Evolutionary conservation across 2,888 invertebrate genomes (phyloP).

Genomic region (Meghimatium bilineatum): DNA sequence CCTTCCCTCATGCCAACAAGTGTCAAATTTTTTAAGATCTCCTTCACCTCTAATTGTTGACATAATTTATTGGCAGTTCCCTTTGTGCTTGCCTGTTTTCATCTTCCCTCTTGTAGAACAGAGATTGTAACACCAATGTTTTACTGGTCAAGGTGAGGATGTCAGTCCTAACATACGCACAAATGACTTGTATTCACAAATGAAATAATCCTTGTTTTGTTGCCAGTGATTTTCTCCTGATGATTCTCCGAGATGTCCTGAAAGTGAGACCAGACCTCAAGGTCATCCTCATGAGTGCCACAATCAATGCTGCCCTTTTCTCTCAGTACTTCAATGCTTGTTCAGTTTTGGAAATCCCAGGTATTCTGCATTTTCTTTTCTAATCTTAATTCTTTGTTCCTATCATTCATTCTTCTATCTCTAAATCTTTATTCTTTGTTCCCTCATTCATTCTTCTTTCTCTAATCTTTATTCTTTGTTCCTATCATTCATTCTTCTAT

Average conservation of each 20-base stretch:
- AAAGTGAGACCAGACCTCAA: slow-evolving; percentile 83
- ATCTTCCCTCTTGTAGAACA: too few species aligned
- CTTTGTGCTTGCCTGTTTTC: too few species aligned
- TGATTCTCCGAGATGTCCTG: slow-evolving; percentile 83
- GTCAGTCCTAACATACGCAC: too few species aligned
- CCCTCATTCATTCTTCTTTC: neutral
- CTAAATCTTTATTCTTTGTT: neutral
- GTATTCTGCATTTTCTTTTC: slow-evolving; percentile 54
- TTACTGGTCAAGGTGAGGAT: too few species aligned
- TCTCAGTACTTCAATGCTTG: slow-evolving; percentile 79
- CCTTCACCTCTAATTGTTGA: too few species aligned
- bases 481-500: neutral
- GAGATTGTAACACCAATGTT: too few species aligned
- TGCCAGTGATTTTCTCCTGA: slow-evolving; percentile 86
- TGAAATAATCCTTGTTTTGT: neutral
- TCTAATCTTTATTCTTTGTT: neutral
- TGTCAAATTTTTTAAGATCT: too few species aligned
- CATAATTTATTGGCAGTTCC: too few species aligned
- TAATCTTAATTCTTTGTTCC: too few species aligned
- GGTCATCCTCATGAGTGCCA: slow-evolving; percentile 95
- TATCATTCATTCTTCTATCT: neutral
- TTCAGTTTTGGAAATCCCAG: slow-evolving; percentile 73
- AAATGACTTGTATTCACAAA: too few species aligned
- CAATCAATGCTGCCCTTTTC: slow-evolving; percentile 89
- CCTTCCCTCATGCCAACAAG: too few species aligned